phyloP scores from a whole-genome alignment of 2,888 invertebrate genomes.

The Cerceris ruficornis region DNA sequence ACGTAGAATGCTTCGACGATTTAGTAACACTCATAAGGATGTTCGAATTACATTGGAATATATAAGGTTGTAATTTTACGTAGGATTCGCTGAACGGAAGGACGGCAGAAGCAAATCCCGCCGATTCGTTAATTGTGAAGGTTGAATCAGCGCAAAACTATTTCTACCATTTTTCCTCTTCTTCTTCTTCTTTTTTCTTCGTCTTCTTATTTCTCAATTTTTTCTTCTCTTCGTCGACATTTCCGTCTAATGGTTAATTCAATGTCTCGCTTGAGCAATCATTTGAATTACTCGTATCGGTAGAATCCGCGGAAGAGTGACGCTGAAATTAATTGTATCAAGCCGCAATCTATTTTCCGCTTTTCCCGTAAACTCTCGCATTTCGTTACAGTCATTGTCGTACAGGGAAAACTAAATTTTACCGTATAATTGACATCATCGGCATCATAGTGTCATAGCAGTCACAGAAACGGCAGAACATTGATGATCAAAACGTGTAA shows the following conservation, averaged over 20 bases:
- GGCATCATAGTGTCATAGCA: too few species aligned
- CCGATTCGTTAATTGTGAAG: conserved; percentile 44
- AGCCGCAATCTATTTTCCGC: neutral
- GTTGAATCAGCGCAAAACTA: conserved; percentile 41
- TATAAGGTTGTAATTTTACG: conserved; percentile 30
- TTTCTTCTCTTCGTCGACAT: neutral
- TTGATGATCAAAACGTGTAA: too few species aligned
- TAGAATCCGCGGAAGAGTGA: neutral
- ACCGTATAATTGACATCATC: neutral
- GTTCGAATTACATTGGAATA: conserved; percentile 16
- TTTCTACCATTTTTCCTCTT: conserved; percentile 16
- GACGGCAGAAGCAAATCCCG: conserved; percentile 60
- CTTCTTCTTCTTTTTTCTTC: conserved; percentile 9
- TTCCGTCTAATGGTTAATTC: neutral
- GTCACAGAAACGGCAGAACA: too few species aligned
- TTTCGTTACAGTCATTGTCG: neutral
- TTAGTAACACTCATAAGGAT: conserved; percentile 12
- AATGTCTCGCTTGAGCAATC: conserved; percentile 37
- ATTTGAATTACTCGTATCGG: neutral
- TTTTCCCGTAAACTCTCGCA: neutral
- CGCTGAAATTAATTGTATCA: neutral
- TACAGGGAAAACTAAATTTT: neutral
- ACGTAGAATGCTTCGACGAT: conserved; percentile 9
- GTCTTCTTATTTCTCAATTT: neutral
- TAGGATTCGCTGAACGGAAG: conserved; percentile 59